These are phyloP conservation scores for Hemicordylus capensis DNA, from an alignment of 2,113 vertebrate species.

Conservation along the genomic window DNA sequence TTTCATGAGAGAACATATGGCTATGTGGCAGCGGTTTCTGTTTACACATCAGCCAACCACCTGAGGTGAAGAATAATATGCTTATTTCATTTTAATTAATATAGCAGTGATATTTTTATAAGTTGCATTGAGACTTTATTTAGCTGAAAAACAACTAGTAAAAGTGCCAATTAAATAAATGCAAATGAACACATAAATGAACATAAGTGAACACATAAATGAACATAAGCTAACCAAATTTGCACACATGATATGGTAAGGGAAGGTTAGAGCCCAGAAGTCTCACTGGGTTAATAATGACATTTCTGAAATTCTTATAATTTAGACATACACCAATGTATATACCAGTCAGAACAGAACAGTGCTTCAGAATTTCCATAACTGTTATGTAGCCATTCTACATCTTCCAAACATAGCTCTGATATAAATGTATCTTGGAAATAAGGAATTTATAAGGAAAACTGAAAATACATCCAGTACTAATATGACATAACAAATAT, in stretches of 20 bases:
- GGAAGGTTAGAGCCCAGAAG: background rate
- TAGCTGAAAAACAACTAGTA: no score
- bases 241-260: background rate
- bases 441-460: slow-evolving; percentile 10
- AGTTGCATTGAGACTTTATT: no score
- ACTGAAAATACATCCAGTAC: background rate
- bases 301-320: background rate
- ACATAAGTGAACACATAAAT: no score
- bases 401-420: background rate
- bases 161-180: no score
- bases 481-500: background rate
- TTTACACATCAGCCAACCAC: no score
- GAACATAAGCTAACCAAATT: background rate
- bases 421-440: slow-evolving; percentile 23
- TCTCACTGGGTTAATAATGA: slow-evolving; percentile 19
- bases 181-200: no score
- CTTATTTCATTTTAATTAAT: no score
- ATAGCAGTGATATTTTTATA: no score
- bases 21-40: no score
- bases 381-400: background rate
- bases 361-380: background rate
- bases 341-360: slow-evolving; percentile 5
- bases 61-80: no score
- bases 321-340: background rate
- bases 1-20: slow-evolving; percentile 20